Evolutionary conservation across 37 sponge, comb jelly and placozoan genomes (phyloP), one percentile per base, ranked within the genome.

Genomic region (Hormiphora californensis): DNA sequence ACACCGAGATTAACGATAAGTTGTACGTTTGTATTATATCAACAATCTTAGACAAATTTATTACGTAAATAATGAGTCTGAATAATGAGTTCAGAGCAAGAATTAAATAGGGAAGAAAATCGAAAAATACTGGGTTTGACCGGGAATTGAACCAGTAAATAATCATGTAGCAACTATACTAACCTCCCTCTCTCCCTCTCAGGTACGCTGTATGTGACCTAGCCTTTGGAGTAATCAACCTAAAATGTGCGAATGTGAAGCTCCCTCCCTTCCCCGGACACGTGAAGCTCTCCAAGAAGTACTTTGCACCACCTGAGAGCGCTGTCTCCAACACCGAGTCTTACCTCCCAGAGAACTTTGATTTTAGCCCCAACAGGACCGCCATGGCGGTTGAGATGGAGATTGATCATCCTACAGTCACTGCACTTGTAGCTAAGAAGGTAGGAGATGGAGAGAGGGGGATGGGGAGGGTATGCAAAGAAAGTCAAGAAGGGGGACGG

Each of bases 1-100:
- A 91, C 63, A 23, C 54, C 0, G 92, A 90, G 55, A 44, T 63
- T 43, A 92, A 90, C 86, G 91, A 92, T n/a, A 43, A 36, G 12
- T 43, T 73, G 34, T 65, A 65, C 9, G 67, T 32, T 57, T 15
- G 15, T 49, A 17, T 49, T n/a, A n/a, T n/a, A n/a, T n/a, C n/a
- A n/a, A n/a, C n/a, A n/a, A n/a, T n/a, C n/a, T n/a, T n/a, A n/a
- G n/a, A n/a, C n/a, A n/a, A n/a, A n/a, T n/a, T n/a, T n/a, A n/a
- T n/a, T n/a, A n/a, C n/a, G n/a, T n/a, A n/a, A n/a, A n/a, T n/a
- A n/a, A n/a, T n/a, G n/a, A n/a, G n/a, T n/a, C n/a, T n/a, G n/a
- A n/a, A n/a, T n/a, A n/a, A n/a, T n/a, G n/a, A n/a, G n/a, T n/a
- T n/a, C n/a, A n/a, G n/a, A n/a, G n/a, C n/a, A n/a, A n/a, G n/a